Percentiles rank a stretch among this genome's conserved stretches.
These are phyloP conservation scores for Perca schrenkii DNA, from an alignment of 2,113 vertebrate genomes.

Conservation along the genomic window DNA sequence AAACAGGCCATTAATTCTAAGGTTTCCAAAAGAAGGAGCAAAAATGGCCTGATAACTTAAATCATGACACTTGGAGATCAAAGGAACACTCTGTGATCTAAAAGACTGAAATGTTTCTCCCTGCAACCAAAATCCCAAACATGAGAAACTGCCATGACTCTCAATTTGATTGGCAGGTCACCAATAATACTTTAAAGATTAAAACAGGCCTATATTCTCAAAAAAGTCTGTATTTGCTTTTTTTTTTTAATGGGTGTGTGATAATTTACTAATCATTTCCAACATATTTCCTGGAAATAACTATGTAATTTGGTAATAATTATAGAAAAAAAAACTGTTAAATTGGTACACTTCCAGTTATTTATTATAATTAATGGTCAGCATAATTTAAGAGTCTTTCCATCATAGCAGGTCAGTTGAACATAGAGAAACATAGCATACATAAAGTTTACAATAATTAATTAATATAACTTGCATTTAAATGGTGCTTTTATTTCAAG, in stretches of 20 bases:
- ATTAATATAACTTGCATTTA: no score
- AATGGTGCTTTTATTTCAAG: no score
- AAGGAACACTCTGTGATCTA: constrained; percentile 21
- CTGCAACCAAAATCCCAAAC: constrained; percentile 1
- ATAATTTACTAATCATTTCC: not conserved
- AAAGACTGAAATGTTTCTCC: not conserved
- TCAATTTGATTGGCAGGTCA: not conserved
- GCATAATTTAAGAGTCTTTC: not conserved
- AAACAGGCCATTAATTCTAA: constrained; percentile 62
- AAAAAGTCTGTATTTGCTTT: not conserved
- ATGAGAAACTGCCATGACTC: not conserved
- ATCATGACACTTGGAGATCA: constrained; percentile 32
- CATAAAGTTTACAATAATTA: no score
- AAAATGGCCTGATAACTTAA: constrained; percentile 39
- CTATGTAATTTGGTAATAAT: not conserved
- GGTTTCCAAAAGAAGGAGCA: constrained; percentile 59
- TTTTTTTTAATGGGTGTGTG: not conserved
- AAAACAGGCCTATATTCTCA: not conserved
- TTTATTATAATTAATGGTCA: no score
- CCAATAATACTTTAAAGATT: not conserved
- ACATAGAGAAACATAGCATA: not conserved
- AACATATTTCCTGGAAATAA: not conserved
- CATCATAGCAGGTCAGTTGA: not conserved
- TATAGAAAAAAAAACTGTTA: not conserved
- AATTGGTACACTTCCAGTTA: not conserved